A percentile compares a stretch with the other conserved stretches of the same genome.
These are phyloP conservation scores for Cyphomyrus discorhynchus DNA, from an alignment of 2,113 vertebrate species.

Conservation along the genomic window DNA sequence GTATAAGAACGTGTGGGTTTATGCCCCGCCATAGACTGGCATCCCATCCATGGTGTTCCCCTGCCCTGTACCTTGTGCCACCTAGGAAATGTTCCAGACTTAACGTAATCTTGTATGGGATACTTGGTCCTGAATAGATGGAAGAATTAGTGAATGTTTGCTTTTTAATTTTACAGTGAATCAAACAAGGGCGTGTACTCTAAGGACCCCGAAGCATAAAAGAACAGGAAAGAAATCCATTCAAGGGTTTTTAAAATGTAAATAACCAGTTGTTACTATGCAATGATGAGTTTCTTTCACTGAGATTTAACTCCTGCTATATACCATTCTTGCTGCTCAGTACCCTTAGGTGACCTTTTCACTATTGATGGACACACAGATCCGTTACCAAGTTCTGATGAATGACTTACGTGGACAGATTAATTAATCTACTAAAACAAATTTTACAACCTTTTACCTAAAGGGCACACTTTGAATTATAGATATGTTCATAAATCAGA, in stretches of 20 bases:
- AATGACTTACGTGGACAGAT: not conserved
- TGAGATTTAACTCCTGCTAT: not conserved
- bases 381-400: not conserved
- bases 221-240: not conserved
- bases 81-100: not conserved
- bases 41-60: not conserved
- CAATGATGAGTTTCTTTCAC: not conserved
- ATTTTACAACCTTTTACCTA: constrained; percentile 19
- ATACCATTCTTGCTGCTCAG: not conserved
- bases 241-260: not conserved
- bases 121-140: not conserved
- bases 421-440: constrained; percentile 21
- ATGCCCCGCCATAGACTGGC: not conserved
- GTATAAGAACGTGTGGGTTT: not conserved
- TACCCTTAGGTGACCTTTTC: constrained; percentile 2
- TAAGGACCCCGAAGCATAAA: not conserved
- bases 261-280: not conserved
- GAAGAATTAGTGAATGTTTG: not conserved
- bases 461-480: constrained; percentile 20
- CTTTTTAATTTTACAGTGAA: not conserved
- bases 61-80: not conserved
- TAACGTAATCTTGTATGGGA: not conserved
- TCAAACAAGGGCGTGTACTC: not conserved
- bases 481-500: constrained; percentile 16
- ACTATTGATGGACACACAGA: not conserved